Percentiles rank a stretch among this genome's conserved stretches.
Evolutionary conservation across 2,888 invertebrate species (phyloP).

Genomic region (Drosophila planitibia): DNA sequence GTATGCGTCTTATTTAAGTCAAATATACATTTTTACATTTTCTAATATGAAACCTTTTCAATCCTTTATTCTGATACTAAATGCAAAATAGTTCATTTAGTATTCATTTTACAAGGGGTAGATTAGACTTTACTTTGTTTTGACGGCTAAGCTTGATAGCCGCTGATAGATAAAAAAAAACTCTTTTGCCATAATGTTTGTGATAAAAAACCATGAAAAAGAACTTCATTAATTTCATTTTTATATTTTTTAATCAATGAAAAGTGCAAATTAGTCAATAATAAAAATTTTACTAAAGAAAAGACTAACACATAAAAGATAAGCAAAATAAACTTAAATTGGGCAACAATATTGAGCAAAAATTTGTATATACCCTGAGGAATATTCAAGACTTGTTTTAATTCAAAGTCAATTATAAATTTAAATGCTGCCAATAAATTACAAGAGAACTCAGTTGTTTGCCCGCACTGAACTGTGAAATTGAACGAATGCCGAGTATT

Average conservation of each 20-base stretch:
- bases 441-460: slow-evolving; percentile 16
- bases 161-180: neutral
- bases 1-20: neutral
- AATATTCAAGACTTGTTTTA: slow-evolving; percentile 16
- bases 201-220: neutral
- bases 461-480: slow-evolving; percentile 37
- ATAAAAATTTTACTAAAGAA: neutral
- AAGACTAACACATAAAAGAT: neutral
- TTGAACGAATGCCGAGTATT: slow-evolving; percentile 18
- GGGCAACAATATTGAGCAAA: slow-evolving; percentile 1
- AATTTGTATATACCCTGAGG: neutral
- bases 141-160: neutral
- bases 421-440: slow-evolving; percentile 33
- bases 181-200: neutral
- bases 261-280: neutral
- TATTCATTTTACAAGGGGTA: neutral
- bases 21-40: neutral
- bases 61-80: neutral
- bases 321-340: neutral
- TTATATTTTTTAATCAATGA: neutral
- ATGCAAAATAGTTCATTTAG: neutral
- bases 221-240: neutral
- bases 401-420: slow-evolving; percentile 20
- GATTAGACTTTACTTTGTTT: neutral
- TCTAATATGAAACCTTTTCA: neutral